phyloP scores from a whole-genome alignment of 2,888 invertebrate species.

The Automeris io region DNA sequence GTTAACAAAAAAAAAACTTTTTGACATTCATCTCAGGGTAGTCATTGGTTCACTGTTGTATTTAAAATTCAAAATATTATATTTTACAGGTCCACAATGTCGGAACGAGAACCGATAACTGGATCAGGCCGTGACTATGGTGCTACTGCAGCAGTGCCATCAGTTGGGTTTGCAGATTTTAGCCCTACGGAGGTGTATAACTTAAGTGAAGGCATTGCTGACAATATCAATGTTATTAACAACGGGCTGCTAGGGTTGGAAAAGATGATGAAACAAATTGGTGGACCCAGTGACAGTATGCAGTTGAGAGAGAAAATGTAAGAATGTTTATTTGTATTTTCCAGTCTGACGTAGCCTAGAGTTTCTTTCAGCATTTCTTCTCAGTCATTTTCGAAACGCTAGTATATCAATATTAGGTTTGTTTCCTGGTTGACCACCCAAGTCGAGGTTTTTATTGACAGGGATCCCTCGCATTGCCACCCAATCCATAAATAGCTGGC shows the following conservation, averaged over 20 bases:
- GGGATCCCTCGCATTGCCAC: too few relatives aligned
- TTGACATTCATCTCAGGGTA: too few relatives aligned
- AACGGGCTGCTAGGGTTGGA: slow-evolving; percentile 84
- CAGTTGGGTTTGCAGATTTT: slow-evolving; percentile 83
- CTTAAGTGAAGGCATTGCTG: slow-evolving; percentile 87
- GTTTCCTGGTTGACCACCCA: too few relatives aligned
- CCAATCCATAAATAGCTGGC: too few relatives aligned
- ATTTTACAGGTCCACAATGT: slow-evolving; percentile 33
- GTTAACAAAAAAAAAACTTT: too few relatives aligned
- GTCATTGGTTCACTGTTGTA: too few relatives aligned
- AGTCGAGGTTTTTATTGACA: too few relatives aligned
- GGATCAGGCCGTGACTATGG: slow-evolving; percentile 62
- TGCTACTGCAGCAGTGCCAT: slow-evolving; percentile 74
- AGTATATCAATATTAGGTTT: too few relatives aligned
- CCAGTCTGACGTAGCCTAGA: background rate
- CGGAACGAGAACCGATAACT: slow-evolving; percentile 59
- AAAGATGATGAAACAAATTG: slow-evolving; percentile 84
- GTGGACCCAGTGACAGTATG: slow-evolving; percentile 84
- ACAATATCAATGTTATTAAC: slow-evolving; percentile 87
- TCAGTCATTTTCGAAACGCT: too few relatives aligned
- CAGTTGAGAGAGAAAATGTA: slow-evolving; percentile 64
- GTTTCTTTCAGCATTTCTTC: background rate
- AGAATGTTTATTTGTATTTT: slow-evolving; percentile 23
- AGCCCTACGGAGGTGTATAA: slow-evolving; percentile 86
- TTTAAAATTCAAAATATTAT: too few relatives aligned